Evolutionary conservation across 2,113 vertebrate species (phyloP), one percentile per base, ranked within the genome.

Genomic region (Motacilla alba): DNA sequence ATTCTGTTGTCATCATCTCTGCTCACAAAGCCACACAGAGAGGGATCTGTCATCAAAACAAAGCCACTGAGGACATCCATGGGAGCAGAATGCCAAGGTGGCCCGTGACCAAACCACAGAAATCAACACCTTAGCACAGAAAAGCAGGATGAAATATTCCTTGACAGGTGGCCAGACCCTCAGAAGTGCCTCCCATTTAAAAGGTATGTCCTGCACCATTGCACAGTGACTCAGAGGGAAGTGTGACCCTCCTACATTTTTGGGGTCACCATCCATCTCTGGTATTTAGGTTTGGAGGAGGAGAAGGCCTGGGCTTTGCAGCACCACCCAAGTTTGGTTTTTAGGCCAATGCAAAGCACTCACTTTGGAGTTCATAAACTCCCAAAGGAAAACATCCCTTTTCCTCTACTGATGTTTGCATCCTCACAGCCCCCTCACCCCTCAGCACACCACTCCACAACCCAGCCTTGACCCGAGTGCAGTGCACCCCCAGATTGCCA

Each of bases 101-200:
- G 91, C 89, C 16, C 0, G 0, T 15, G 44, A 89, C 80, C 91
- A 96, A 93, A 66, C 69, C 68, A 63, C 59, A 68, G 63, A 91
- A 94, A 92, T 64, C 44, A 86, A 78, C 67, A 59, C 53, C 53
- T 76, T 3, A 70, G 76, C 77, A 47, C 27, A 69, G 62, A 78
- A 94, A 91, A 95, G 37, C 66, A 79, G 1, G 35, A 91, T n/a
- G 72, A 93, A 76, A 76, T 89, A 68, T 82, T 75, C 70, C 55
- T 86, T 87, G 88, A 58, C 72, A 73, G 76, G 47, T 4, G 55
- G 88, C 92, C 89, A 92, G 82, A 56, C 33, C 62, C 69, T 80
- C 78, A 22, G 82, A 77, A 27, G 58, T 46, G 37, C 18, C 35
- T 17, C 68, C 64, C 70, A 63, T 73, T 87, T 69, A 76, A 77